phyloP scores from a whole-genome alignment of 2,888 invertebrate genomes.

The Eupithecia vulgata region DNA sequence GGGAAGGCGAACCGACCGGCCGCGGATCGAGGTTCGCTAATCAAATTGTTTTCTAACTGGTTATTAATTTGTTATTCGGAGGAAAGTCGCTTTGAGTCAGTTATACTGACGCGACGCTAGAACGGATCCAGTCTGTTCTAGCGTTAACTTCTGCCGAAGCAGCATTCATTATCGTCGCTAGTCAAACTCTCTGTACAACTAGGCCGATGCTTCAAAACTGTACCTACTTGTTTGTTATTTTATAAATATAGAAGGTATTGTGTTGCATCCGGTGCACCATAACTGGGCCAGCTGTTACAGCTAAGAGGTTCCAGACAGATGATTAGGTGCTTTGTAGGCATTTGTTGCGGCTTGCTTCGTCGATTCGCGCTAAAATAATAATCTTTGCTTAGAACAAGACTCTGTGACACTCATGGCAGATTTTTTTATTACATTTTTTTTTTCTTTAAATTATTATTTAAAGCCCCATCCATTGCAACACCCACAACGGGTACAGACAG shows the following conservation, averaged over 20 bases:
- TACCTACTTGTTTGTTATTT: background rate
- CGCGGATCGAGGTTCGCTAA: constrained; percentile 11
- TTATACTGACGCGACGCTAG: too few relatives aligned
- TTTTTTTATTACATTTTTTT: too few relatives aligned
- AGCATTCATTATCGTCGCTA: background rate
- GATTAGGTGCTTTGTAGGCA: background rate
- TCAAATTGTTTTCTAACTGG: constrained; percentile 35
- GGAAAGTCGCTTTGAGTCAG: constrained; percentile 24
- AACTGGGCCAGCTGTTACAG: background rate
- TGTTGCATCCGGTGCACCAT: background rate
- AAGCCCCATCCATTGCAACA: background rate
- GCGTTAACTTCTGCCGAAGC: constrained; percentile 9
- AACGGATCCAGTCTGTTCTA: constrained; percentile 26
- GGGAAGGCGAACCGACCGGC: constrained; percentile 5
- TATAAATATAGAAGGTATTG: background rate
- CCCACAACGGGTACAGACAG: background rate
- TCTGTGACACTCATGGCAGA: too few relatives aligned
- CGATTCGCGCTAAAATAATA: too few relatives aligned
- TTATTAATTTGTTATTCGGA: constrained; percentile 31
- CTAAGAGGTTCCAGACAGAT: background rate
- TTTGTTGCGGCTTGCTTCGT: too few relatives aligned
- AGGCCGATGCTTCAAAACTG: background rate
- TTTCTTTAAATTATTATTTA: too few relatives aligned
- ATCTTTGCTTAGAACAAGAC: too few relatives aligned
- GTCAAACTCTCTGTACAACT: background rate